Conservation (phyloP, 2,888 invertebrate species). For the Drosophila tripunctata region DNA sequence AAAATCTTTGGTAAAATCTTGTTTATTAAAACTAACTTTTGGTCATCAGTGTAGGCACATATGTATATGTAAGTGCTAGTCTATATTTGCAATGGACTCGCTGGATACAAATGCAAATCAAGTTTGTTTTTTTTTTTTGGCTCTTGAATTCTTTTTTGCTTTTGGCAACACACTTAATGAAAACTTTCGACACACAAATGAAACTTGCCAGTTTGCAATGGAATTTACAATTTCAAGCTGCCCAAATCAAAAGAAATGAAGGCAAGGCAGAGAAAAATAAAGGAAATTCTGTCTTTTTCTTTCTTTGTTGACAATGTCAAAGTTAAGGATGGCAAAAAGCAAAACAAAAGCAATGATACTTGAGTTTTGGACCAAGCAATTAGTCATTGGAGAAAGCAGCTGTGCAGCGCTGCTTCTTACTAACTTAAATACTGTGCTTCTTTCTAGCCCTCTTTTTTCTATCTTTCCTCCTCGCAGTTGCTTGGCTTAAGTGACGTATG, state of each 20-base stretch:
- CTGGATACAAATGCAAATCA: conserved; percentile 39
- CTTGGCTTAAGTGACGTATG: conserved; percentile 11
- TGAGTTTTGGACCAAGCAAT: conserved; percentile 15
- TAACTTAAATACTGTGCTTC: too few species aligned
- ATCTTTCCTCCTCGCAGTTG: background rate
- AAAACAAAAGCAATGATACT: conserved; percentile 4
- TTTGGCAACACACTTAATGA: conserved; percentile 50
- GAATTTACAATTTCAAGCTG: conserved; percentile 24
- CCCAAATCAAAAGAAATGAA: conserved; percentile 4
- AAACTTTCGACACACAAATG: conserved; percentile 49
- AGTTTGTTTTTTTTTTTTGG: conserved; percentile 19
- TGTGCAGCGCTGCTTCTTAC: background rate
- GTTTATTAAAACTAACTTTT: too few species aligned
- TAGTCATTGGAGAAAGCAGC: conserved; percentile 8
- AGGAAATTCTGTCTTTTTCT: background rate
- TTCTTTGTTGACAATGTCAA: conserved; percentile 3
- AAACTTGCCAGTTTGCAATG: conserved; percentile 35
- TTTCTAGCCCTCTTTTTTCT: background rate
- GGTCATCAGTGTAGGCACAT: too few species aligned
- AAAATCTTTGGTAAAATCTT: too few species aligned
- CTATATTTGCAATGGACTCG: background rate
- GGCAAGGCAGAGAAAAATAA: background rate
- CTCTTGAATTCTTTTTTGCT: conserved; percentile 1
- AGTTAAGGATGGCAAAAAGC: background rate
- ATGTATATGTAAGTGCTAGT: background rate